phyloP scores from a whole-genome alignment of 1,140 invertebrate species.

The Lepidurus apus region DNA sequence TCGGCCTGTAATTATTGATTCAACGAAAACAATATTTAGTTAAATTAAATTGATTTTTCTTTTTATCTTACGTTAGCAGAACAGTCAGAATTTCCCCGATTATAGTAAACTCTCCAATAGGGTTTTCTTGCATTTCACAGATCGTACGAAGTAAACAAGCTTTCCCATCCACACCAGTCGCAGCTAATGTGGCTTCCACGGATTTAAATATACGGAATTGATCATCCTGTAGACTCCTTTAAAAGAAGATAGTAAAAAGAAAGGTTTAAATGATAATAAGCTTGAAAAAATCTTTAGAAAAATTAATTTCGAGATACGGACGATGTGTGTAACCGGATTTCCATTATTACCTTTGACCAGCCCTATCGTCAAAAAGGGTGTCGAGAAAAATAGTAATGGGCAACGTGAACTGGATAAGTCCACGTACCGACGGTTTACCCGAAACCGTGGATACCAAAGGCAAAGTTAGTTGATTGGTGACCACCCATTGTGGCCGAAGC shows the following conservation, averaged over 20 bases:
- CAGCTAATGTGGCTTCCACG: slow-evolving; percentile 29
- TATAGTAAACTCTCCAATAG: slow-evolving; percentile 33
- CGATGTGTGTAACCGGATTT: not conserved
- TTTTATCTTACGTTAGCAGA: slow-evolving; percentile 29
- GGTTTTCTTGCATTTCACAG: slow-evolving; percentile 34
- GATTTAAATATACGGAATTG: slow-evolving; percentile 34
- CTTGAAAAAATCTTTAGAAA: too few relatives aligned
- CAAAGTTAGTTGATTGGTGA: slow-evolving; percentile 31
- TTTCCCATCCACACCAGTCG: slow-evolving; percentile 34
- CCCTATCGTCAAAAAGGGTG: slow-evolving; percentile 31
- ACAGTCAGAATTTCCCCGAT: slow-evolving; percentile 34
- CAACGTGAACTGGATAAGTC: slow-evolving; percentile 30
- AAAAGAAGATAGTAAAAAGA: not conserved
- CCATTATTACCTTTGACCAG: slow-evolving; percentile 28
- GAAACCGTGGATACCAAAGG: slow-evolving; percentile 28
- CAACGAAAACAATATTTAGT: not conserved
- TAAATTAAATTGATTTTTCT: not conserved
- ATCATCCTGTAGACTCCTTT: slow-evolving; percentile 32
- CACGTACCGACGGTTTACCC: slow-evolving; percentile 26
- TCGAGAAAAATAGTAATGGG: slow-evolving; percentile 34
- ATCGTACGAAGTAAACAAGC: slow-evolving; percentile 34
- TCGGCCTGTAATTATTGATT: slow-evolving; percentile 14
- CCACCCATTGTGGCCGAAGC: slow-evolving; percentile 32
- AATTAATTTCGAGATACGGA: too few relatives aligned
- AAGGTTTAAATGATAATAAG: not conserved